Evolutionary conservation across 2,888 invertebrate genomes (phyloP).

Genomic region (Nemurella pictetii): DNA sequence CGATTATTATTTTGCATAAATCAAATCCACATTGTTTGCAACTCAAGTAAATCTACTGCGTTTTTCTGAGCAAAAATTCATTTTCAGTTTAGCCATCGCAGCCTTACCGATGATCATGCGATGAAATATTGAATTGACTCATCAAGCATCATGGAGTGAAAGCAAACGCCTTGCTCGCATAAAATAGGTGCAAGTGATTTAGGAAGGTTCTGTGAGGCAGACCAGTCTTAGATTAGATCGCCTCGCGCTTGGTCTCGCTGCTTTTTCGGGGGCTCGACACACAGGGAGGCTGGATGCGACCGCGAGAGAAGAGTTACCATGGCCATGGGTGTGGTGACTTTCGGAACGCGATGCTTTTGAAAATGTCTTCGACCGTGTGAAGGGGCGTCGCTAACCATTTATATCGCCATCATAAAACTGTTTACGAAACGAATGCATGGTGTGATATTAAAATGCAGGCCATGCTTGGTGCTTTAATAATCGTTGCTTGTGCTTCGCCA

Average conservation of each 20-base stretch:
- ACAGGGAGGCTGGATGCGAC: not conserved
- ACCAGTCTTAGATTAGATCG: slow-evolving; percentile 14
- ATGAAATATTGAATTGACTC: slow-evolving; percentile 6
- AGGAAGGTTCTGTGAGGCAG: not conserved
- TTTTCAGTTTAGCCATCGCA: not conserved
- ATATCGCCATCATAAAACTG: slow-evolving; percentile 27
- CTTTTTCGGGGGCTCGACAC: not conserved
- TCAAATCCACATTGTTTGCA: not conserved
- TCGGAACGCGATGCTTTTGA: not conserved
- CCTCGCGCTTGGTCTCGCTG: no score
- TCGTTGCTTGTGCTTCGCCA: not conserved
- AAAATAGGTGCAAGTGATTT: not conserved
- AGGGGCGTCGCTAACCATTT: slow-evolving; percentile 17
- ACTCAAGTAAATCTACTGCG: not conserved
- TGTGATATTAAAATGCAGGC: not conserved
- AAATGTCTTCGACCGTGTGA: slow-evolving; percentile 11
- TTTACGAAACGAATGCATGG: slow-evolving; percentile 8
- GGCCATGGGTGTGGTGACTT: not conserved
- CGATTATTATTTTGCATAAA: not conserved
- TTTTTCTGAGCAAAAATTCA: not conserved
- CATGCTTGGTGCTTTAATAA: slow-evolving; percentile 1
- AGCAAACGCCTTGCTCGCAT: not conserved
- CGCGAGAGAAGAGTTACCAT: not conserved
- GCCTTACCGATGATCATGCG: not conserved
- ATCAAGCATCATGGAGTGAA: not conserved